Evolutionary conservation across 1,140 invertebrate species (phyloP).

Genomic region (Ectropis grisescens): DNA sequence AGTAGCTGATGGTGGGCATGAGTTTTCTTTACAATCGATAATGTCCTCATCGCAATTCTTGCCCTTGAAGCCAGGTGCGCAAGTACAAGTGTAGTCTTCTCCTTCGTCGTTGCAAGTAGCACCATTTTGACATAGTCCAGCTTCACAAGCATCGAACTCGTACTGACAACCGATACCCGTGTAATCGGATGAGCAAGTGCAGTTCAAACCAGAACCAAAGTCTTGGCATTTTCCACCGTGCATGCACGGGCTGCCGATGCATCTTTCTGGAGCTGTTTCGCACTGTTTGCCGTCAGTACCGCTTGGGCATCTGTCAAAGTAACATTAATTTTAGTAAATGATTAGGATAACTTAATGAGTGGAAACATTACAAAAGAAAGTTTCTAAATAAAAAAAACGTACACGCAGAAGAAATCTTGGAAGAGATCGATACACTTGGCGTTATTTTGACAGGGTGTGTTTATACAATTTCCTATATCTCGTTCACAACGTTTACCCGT

Average conservation of each 20-base stretch:
- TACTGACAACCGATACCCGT: constrained; percentile 93
- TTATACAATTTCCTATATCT: constrained; percentile 89
- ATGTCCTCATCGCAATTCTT: constrained; percentile 94
- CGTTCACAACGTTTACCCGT: constrained; percentile 88
- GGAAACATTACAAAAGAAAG: neutral
- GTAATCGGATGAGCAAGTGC: constrained; percentile 89
- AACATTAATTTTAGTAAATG: constrained; percentile 16
- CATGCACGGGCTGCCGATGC: constrained; percentile 96
- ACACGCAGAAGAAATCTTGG: constrained; percentile 96
- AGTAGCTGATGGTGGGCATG: constrained; percentile 92
- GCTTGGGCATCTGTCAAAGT: constrained; percentile 80
- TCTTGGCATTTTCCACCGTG: constrained; percentile 95
- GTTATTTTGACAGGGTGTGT: constrained; percentile 91
- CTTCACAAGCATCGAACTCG: constrained; percentile 92
- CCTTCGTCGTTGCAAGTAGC: constrained; percentile 91
- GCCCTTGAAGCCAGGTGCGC: constrained; percentile 88
- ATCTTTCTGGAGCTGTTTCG: constrained; percentile 94
- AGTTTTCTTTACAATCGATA: constrained; percentile 92
- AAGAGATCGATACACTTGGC: constrained; percentile 94
- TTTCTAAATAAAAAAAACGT: constrained; percentile 55
- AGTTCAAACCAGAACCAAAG: constrained; percentile 95
- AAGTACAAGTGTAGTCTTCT: constrained; percentile 87
- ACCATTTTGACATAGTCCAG: constrained; percentile 90
- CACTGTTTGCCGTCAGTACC: constrained; percentile 95
- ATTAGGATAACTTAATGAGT: neutral